Conservation (phyloP, 1,140 invertebrate species). For the Eriocheir sinensis region DNA sequence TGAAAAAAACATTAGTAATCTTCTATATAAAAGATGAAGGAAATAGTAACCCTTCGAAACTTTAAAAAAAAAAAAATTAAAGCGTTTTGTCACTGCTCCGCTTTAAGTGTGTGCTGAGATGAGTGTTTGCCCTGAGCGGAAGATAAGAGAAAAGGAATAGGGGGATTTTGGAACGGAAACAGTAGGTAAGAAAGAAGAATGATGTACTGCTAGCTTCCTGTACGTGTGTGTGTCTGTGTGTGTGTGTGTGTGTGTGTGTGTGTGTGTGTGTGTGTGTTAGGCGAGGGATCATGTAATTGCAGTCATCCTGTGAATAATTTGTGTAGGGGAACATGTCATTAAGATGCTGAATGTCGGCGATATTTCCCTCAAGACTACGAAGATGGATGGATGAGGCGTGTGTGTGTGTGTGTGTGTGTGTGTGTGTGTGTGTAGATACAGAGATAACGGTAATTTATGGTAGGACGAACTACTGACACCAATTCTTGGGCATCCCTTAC, state of each 20-base stretch:
- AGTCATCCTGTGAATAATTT: background rate
- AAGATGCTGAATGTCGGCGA: background rate
- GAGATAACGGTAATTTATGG: background rate
- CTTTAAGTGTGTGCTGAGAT: no score
- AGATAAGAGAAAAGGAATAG: background rate
- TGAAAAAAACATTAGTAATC: no score
- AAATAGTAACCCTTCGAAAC: no score
- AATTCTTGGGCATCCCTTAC: background rate
- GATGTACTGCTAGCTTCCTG: background rate
- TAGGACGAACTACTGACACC: background rate
- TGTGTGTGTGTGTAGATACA: background rate
- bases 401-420: constrained; percentile 22
- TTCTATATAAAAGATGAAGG: no score
- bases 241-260: background rate
- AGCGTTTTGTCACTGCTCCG: no score
- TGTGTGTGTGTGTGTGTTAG: background rate
- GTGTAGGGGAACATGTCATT: background rate
- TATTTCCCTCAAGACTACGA: background rate
- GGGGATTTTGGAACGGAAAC: no score
- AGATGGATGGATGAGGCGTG: background rate
- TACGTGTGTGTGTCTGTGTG: background rate
- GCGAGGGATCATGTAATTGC: background rate
- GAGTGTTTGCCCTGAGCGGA: background rate
- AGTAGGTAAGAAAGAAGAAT: background rate
- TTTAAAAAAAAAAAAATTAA: no score